Evolutionary conservation across 1,140 invertebrate genomes (phyloP).

Genomic region (Maniola jurtina): DNA sequence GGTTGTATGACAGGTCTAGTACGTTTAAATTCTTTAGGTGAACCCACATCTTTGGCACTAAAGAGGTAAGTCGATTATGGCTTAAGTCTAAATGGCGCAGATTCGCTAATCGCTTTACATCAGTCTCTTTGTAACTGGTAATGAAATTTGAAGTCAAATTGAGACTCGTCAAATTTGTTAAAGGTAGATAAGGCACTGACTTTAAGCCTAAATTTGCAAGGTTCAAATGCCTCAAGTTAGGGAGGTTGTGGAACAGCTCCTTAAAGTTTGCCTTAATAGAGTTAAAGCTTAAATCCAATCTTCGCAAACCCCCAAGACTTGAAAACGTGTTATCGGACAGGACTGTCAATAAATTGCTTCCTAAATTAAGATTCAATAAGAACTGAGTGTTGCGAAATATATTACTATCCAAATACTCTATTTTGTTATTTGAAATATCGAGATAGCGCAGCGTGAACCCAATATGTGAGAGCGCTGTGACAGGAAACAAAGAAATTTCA

Average conservation of each 20-base stretch:
- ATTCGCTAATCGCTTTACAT: slow-evolving; percentile 81
- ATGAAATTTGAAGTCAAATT: slow-evolving; percentile 88
- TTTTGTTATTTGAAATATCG: slow-evolving; percentile 87
- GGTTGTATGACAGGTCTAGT: slow-evolving; percentile 83
- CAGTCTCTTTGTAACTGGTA: slow-evolving; percentile 80
- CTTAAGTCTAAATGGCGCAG: slow-evolving; percentile 83
- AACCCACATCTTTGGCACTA: slow-evolving; percentile 82
- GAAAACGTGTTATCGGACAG: slow-evolving; percentile 94
- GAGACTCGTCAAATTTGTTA: slow-evolving; percentile 85
- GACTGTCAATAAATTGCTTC: slow-evolving; percentile 89
- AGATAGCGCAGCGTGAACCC: slow-evolving; percentile 87
- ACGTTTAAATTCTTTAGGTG: slow-evolving; percentile 80
- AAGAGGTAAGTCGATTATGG: slow-evolving; percentile 82
- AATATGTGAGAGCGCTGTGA: slow-evolving; percentile 84
- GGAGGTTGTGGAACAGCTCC: slow-evolving; percentile 93
- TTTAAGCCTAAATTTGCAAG: slow-evolving; percentile 87
- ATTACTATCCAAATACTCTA: slow-evolving; percentile 92
- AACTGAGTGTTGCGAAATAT: slow-evolving; percentile 91
- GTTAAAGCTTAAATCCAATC: slow-evolving; percentile 90
- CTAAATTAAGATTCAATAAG: slow-evolving; percentile 88
- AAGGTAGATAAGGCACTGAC: slow-evolving; percentile 84
- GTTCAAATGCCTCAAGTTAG: slow-evolving; percentile 87
- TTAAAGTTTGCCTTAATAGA: slow-evolving; percentile 91
- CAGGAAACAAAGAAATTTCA: slow-evolving; percentile 87
- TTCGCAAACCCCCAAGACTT: slow-evolving; percentile 87